Percentiles rank a stretch among this genome's conserved stretches.
phyloP scores from a whole-genome alignment of 2,888 invertebrate genomes.

The Disparrhopalites patrizii region DNA sequence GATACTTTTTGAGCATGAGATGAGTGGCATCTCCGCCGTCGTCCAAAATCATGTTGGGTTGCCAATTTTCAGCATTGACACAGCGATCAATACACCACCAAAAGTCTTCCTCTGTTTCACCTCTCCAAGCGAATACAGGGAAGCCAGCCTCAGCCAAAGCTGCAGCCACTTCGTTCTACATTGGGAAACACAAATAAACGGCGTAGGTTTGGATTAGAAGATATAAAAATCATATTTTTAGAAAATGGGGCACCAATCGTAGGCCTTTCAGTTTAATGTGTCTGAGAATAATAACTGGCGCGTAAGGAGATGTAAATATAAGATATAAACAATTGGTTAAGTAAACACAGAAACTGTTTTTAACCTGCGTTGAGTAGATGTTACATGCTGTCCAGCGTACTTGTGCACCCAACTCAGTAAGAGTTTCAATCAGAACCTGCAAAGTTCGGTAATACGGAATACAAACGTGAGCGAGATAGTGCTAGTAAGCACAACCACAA shows the following conservation, averaged over 20 bases:
- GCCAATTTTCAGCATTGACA: conserved; percentile 86
- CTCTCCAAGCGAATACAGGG: conserved; percentile 93
- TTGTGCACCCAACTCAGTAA: conserved; percentile 81
- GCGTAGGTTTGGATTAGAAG: not conserved
- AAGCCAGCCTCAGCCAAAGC: conserved; percentile 84
- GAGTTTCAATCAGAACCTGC: conserved; percentile 75
- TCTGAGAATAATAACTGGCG: not conserved
- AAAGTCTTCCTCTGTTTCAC: conserved; percentile 95
- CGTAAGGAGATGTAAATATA: conserved; percentile 1
- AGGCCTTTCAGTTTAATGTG: not conserved
- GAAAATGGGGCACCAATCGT: conserved; percentile 3
- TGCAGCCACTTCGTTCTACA: conserved; percentile 90
- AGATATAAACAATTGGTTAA: too few relatives aligned
- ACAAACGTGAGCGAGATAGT: not conserved
- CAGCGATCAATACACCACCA: conserved; percentile 99
- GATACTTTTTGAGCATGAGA: conserved; percentile 92
- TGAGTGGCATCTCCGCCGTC: conserved; percentile 97
- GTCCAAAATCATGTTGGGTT: conserved; percentile 96
- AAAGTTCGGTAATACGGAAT: conserved; percentile 8
- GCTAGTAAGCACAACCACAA: not conserved
- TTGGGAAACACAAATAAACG: conserved; percentile 21
- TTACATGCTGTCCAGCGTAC: conserved; percentile 86
- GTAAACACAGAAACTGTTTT: too few relatives aligned
- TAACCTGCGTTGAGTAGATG: conserved; percentile 90
- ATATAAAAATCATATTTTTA: not conserved